A percentile compares a stretch with the other conserved stretches of the same genome.
Evolutionary conservation across 2,113 vertebrate genomes (phyloP).

Genomic region (Rhea pennata): DNA sequence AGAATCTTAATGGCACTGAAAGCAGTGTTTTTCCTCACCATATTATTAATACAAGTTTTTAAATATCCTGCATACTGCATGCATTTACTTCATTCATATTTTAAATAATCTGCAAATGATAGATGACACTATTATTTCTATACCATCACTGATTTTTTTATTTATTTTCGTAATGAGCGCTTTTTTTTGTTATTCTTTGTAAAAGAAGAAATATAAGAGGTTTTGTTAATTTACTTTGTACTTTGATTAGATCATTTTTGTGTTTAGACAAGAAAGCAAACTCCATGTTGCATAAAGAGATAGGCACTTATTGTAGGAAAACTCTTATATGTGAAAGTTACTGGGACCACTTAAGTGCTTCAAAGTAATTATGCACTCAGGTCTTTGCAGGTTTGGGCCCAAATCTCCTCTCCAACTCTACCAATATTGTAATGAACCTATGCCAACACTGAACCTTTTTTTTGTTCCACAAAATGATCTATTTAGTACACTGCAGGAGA

Average conservation of each 20-base stretch:
- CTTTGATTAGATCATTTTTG: background rate
- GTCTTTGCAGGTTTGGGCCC: background rate
- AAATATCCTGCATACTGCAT: background rate
- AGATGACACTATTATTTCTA: background rate
- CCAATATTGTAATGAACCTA: background rate
- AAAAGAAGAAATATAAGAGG: background rate
- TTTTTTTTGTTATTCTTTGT: background rate
- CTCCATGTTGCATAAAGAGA: background rate
- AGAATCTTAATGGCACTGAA: slow-evolving; percentile 1
- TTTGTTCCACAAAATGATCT: background rate
- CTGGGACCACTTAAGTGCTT: background rate
- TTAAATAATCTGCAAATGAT: background rate
- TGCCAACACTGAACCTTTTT: background rate
- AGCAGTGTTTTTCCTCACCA: background rate
- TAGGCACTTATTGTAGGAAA: background rate
- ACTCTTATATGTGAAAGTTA: background rate
- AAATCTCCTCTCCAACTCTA: background rate
- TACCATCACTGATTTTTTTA: background rate
- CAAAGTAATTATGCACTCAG: background rate
- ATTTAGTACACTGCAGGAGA: background rate
- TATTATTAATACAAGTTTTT: background rate
- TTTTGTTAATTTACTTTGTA: background rate
- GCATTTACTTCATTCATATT: background rate
- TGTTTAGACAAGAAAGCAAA: background rate
- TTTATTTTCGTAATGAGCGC: background rate